These are phyloP conservation scores for Tupaia chinensis DNA, from an alignment of 2,113 vertebrate genomes.

Conservation along the genomic window DNA sequence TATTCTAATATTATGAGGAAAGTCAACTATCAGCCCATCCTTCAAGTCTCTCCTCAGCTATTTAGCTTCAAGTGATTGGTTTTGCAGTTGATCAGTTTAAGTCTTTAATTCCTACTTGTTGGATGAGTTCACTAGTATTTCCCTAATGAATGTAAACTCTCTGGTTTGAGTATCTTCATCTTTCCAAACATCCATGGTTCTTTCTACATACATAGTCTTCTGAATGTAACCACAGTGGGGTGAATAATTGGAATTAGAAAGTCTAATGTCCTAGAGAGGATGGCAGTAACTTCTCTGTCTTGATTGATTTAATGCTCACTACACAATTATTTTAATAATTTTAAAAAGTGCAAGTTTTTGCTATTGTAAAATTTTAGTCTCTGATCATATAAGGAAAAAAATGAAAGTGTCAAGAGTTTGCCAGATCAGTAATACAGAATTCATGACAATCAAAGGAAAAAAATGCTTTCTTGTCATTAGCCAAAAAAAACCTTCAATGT, in stretches of 20 bases:
- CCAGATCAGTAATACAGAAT: background rate
- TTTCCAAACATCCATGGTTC: background rate
- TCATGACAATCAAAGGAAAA: background rate
- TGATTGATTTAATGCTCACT: background rate
- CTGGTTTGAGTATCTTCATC: background rate
- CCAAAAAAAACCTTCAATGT: background rate
- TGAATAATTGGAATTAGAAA: background rate
- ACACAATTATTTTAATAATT: background rate
- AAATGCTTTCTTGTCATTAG: background rate
- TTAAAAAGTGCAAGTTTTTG: constrained; percentile 35
- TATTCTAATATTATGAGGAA: background rate
- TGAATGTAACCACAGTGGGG: background rate
- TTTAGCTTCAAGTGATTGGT: constrained; percentile 17
- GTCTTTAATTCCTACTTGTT: background rate
- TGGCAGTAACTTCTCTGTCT: background rate
- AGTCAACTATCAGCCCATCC: background rate
- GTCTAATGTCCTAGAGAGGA: background rate
- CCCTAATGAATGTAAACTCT: background rate
- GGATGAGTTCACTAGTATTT: background rate
- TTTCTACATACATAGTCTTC: background rate
- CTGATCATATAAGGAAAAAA: constrained; percentile 21
- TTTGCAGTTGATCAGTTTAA: background rate
- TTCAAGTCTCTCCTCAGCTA: constrained; percentile 1
- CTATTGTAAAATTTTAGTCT: background rate
- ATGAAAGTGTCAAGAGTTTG: constrained; percentile 30